These are phyloP conservation scores for Cryptotermes secundus DNA, from an alignment of 1,140 invertebrate genomes.

Conservation along the genomic window DNA sequence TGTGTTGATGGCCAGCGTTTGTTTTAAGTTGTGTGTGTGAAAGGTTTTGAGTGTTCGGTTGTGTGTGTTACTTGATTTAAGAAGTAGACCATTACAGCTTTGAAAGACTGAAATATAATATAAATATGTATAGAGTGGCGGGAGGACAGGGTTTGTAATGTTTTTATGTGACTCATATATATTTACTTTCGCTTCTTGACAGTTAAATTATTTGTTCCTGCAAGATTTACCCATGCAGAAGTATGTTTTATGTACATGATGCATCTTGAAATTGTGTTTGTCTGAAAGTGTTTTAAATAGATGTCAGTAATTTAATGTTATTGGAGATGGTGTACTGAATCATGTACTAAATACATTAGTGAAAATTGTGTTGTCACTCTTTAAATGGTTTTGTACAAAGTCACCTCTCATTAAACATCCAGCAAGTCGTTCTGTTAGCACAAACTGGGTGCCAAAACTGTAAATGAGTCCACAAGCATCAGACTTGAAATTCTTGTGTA, in stretches of 20 bases:
- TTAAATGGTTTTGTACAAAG: not conserved
- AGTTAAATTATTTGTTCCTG: not conserved
- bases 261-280: not conserved
- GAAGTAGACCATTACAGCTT: not conserved
- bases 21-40: conserved; percentile 9
- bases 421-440: not conserved
- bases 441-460: not conserved
- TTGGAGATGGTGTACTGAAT: not conserved
- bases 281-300: not conserved
- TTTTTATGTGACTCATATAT: not conserved
- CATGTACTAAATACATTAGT: not conserved
- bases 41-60: conserved; percentile 7
- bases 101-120: not conserved
- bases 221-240: not conserved
- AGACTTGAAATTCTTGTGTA: not conserved
- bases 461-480: not conserved
- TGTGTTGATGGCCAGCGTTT: not conserved
- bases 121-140: not conserved
- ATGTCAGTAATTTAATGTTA: no score
- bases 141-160: conserved; percentile 4
- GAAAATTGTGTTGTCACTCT: not conserved
- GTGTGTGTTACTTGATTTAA: not conserved
- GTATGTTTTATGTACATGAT: not conserved
- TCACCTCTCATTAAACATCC: not conserved
- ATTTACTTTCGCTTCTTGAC: not conserved